A percentile compares a stretch with the other conserved stretches of the same genome.
These are phyloP conservation scores for Drosophila nr. fundita DNA, from an alignment of 2,888 invertebrate species.

Conservation along the genomic window DNA sequence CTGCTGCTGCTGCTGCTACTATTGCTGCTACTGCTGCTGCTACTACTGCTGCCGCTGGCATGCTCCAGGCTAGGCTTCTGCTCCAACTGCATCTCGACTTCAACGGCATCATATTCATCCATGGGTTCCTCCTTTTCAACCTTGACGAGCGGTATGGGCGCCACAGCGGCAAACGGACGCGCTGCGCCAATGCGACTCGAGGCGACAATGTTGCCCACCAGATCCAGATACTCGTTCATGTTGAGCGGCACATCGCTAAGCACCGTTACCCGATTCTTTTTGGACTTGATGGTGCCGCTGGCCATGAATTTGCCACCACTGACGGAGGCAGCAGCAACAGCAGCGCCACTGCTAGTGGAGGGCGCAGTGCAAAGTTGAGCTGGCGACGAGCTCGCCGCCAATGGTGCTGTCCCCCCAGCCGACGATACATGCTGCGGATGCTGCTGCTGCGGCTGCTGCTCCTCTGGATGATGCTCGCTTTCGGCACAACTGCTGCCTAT, in stretches of 20 bases:
- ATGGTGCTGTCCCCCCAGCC: slow-evolving; percentile 4
- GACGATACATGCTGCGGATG: slow-evolving; percentile 1
- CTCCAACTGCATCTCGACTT: slow-evolving; percentile 30
- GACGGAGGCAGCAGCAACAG: slow-evolving; percentile 16
- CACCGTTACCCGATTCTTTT: slow-evolving; percentile 83
- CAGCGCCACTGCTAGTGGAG: slow-evolving; percentile 62
- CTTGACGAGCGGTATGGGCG: slow-evolving; percentile 80
- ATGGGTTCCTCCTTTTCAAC: slow-evolving; percentile 83
- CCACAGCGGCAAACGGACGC: slow-evolving; percentile 70
- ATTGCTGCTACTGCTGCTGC: slow-evolving; percentile 29
- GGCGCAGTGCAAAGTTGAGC: slow-evolving; percentile 48
- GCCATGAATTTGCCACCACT: slow-evolving; percentile 35
- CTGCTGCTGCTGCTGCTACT: slow-evolving; percentile 45
- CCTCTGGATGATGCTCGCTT: slow-evolving; percentile 38
- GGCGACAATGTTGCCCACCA: slow-evolving; percentile 84
- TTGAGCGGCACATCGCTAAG: slow-evolving; percentile 85
- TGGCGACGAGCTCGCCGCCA: slow-evolving; percentile 4
- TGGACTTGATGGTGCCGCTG: slow-evolving; percentile 60
- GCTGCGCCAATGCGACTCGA: slow-evolving; percentile 81
- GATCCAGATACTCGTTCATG: slow-evolving; percentile 83
- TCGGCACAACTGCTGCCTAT: slow-evolving; percentile 69
- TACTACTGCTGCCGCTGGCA: slow-evolving; percentile 24
- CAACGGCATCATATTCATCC: slow-evolving; percentile 74
- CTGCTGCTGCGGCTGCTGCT: slow-evolving; percentile 18
- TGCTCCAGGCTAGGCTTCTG: slow-evolving; percentile 58